Evolutionary conservation across 2,113 vertebrate genomes (phyloP).

Genomic region (Diphyllodes magnificus): DNA sequence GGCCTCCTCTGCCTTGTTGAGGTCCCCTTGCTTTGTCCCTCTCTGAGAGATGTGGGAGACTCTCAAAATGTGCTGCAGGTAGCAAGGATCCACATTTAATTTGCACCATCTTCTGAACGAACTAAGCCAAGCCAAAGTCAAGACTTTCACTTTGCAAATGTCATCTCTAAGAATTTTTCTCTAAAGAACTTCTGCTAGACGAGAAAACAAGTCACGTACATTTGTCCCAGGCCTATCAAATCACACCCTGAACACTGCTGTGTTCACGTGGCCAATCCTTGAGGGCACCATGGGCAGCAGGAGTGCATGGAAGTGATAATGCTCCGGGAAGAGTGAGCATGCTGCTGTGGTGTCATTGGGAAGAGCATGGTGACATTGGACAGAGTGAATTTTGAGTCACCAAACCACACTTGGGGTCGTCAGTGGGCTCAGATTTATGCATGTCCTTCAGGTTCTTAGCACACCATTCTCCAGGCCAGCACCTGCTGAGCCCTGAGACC

Average conservation of each 20-base stretch:
- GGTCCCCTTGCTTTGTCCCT: not conserved
- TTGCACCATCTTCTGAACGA: not conserved
- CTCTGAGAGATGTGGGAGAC: not conserved
- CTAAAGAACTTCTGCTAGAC: not conserved
- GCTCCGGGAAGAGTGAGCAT: not conserved
- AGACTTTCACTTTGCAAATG: not conserved
- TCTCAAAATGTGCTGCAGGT: not conserved
- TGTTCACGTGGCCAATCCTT: not conserved
- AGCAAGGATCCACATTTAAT: not conserved
- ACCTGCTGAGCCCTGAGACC: not conserved
- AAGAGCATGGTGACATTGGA: not conserved
- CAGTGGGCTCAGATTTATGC: not conserved
- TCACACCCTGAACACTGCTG: not conserved
- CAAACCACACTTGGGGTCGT: fast-evolving
- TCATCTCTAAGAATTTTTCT: not conserved
- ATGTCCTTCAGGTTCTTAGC: not conserved
- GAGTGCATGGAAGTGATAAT: not conserved
- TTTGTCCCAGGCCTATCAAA: not conserved
- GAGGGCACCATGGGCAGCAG: not conserved
- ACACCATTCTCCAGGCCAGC: not conserved
- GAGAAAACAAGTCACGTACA: not conserved
- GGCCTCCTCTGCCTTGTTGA: not conserved
- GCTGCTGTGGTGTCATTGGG: not conserved
- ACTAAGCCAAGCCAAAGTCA: not conserved
- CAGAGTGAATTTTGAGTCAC: not conserved